Base-by-base conservation (phyloP, 2,113 vertebrate species). In the Peromyscus polionotus region DNA sequence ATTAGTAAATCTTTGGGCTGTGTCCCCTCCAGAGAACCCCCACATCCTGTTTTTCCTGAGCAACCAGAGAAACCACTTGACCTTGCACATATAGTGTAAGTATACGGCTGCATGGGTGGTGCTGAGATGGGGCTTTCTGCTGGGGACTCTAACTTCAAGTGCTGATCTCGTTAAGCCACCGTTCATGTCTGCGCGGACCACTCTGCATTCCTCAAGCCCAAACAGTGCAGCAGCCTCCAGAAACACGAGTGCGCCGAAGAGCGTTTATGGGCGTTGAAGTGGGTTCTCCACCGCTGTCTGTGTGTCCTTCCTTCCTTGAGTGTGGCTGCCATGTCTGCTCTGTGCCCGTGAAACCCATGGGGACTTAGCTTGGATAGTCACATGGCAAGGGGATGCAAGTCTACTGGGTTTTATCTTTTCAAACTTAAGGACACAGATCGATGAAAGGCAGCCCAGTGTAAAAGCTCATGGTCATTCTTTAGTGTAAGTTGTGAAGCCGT, bases 1-100 rank as follows among this genome's bases (percentile, higher is more conserved):
- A 99, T 99, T 98, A 99, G 99, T 95, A 99, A 99, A 95, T 99
- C 99, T 4, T 99, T 99, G 19, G 99, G 99, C 90, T 99, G 99
- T 0, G 99, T 99, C 8, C 99, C 99, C 83, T 99, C 99, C n/a
- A 98, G 99, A 97, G 99, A 99, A 51, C 99, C 99, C 0, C 99
- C 99, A 0, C 99, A 99, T 88, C 99, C 99, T 0, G 98, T 99
- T 39, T 99, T 99, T 97, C 99, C 99, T 0, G 99, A 99, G 98
- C 99, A 99, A 98, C 99, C 99, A 0, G 99, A 99, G 95, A 99
- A 99, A 97, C 99, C 99, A 0, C 99, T 99, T 76, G 99, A 99
- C 76, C 99, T 99, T 90, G 98, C 99, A 39, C 99, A 99, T 51
- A 99, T 99, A 7, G 99, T 99, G 99, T 99, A 98, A 99, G 99